These are phyloP conservation scores for Tethya wilhelma DNA, from an alignment of 37 sponge, comb jelly and placozoan genomes.

Conservation along the genomic window DNA sequence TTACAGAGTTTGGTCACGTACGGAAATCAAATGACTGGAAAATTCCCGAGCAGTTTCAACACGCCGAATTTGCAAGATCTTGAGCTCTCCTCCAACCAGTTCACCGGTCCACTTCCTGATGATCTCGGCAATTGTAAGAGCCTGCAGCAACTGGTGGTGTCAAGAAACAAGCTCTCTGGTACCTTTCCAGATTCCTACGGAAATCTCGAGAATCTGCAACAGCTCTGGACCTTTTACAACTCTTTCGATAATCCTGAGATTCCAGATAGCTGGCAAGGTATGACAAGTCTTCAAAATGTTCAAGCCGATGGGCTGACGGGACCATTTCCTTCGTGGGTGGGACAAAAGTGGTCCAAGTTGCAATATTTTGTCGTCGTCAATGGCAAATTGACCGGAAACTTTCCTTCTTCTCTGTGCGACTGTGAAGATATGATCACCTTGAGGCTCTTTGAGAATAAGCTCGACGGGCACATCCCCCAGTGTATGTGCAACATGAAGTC, in stretches of 20 bases:
- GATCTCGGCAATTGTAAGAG: not conserved
- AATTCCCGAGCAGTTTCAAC: constrained; percentile 49
- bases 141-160: constrained; percentile 42
- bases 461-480: constrained; percentile 52
- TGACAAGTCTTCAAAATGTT: constrained; percentile 38
- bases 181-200: constrained; percentile 53
- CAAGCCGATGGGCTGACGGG: constrained; percentile 59
- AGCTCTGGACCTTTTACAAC: constrained; percentile 77
- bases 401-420: constrained; percentile 65
- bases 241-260: constrained; percentile 35
- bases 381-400: constrained; percentile 59
- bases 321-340: constrained; percentile 60
- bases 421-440: constrained; percentile 32
- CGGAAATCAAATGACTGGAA: constrained; percentile 52
- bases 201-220: constrained; percentile 26
- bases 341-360: constrained; percentile 56
- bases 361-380: constrained; percentile 38
- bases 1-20: constrained; percentile 49
- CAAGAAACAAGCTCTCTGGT: constrained; percentile 68
- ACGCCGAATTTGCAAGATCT: constrained; percentile 60
- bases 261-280: constrained; percentile 43
- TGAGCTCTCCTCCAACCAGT: constrained; percentile 43
- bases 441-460: constrained; percentile 66
- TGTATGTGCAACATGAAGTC: constrained; percentile 58
- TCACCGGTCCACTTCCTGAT: constrained; percentile 50